Base-by-base conservation (phyloP, 2,888 invertebrate genomes). In the Ethmia dodecea region DNA sequence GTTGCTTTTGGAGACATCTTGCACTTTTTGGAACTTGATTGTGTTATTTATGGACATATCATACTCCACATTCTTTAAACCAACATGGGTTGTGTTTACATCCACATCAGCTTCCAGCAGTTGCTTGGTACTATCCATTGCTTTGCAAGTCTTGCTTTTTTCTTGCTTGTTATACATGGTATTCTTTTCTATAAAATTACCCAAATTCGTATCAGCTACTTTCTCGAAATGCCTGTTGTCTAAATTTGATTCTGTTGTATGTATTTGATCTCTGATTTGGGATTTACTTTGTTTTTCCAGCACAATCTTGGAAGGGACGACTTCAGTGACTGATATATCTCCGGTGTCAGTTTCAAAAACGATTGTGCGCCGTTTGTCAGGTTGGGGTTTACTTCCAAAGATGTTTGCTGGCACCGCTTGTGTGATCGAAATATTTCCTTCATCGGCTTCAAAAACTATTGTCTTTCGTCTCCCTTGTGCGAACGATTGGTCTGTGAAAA, bases 21-120 rank as follows among this genome's bases (percentile, higher is more conserved):
- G 65, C 0, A 78, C 73, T 47, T 75, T 69, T 0, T 75, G 72
- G 39, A 61, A 68, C 1, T 49, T 58, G 10, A 84, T 55, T 0
- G 71, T 74, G 15, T 80, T 77, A 1, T 81, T 83, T 20, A 83
- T 75, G 0, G 83, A 81, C 80, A 84, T 81, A 42, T 84, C 75
- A 9, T 61, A 70, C 3, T 64, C 69, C 13, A 73, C 67, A 27
- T 52, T 60, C 2, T 38, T 52, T 1, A 61, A 13, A 0, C 43
- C 51, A 5, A 58, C 52, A 22, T 67, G 63, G 0, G 81, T 84
- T 38, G 54, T 59, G 24, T 83, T 73, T 1, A 83, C 43, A 59
- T 83, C 83, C 0, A 84, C 47, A 46, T 80, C 83, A n/a, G n/a
- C n/a, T n/a, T n/a, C n/a, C n/a, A n/a, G n/a, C n/a, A n/a, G n/a